phyloP scores from a whole-genome alignment of 2,888 invertebrate species.

The Synergus laeviventris region DNA sequence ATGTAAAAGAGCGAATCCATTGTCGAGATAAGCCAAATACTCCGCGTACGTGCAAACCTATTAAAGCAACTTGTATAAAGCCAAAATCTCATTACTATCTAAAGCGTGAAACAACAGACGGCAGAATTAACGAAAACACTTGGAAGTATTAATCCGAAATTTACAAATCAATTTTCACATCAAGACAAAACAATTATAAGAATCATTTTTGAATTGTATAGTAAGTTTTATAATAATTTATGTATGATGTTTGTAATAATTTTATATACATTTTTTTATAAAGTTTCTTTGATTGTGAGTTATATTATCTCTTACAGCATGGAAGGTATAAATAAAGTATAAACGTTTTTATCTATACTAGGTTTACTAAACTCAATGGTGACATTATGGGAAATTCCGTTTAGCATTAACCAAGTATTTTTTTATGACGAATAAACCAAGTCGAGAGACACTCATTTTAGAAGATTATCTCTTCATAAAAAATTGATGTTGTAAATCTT shows the following conservation, averaged over 20 bases:
- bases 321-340: background rate
- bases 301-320: background rate
- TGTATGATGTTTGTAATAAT: background rate
- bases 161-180: background rate
- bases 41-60: background rate
- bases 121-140: background rate
- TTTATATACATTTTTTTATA: too few species aligned
- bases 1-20: background rate
- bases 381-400: background rate
- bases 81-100: conserved; percentile 9
- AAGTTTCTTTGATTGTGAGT: background rate
- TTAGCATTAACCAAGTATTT: conserved; percentile 8
- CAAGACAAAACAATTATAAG: background rate
- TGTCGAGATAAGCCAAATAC: conserved; percentile 27
- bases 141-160: background rate
- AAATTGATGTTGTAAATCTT: conserved; percentile 20
- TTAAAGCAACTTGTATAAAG: background rate
- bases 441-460: conserved; percentile 1
- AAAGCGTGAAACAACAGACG: background rate
- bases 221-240: background rate
- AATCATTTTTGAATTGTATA: background rate
- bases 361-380: background rate
- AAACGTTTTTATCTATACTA: background rate
- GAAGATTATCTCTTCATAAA: background rate
- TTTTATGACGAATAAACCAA: conserved; percentile 10